Evolutionary conservation across 2,888 invertebrate genomes (phyloP).

Genomic region (Cephus pulcher): DNA sequence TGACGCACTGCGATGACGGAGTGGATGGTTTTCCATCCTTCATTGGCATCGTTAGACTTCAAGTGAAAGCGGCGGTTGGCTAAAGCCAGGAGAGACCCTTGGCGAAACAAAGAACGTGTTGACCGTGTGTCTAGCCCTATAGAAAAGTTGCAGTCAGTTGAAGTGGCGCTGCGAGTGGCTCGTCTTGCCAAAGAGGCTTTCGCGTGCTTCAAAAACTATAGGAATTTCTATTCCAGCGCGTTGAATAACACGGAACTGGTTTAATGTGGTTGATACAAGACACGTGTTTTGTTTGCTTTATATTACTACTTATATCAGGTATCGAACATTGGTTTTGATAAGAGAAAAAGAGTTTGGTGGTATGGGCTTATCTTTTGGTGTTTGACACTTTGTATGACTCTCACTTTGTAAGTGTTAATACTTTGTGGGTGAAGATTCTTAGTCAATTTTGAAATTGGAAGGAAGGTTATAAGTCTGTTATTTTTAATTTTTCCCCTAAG

Average conservation of each 20-base stretch:
- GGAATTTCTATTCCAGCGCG: not conserved
- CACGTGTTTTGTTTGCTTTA: not conserved
- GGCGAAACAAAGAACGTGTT: constrained; percentile 57
- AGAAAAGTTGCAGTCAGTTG: constrained; percentile 43
- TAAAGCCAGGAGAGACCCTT: constrained; percentile 37
- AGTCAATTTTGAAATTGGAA: not conserved
- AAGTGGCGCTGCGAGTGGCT: constrained; percentile 29
- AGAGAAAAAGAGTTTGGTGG: not conserved
- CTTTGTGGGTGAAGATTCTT: not conserved
- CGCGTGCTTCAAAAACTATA: not conserved
- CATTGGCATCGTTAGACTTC: constrained; percentile 34
- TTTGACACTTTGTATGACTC: too few relatives aligned
- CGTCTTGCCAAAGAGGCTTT: constrained; percentile 32
- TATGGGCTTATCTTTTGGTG: not conserved
- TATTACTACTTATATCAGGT: not conserved
- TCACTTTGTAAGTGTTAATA: not conserved
- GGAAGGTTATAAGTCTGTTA: too few relatives aligned
- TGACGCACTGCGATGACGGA: not conserved
- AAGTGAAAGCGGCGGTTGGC: constrained; percentile 20
- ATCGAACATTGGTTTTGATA: not conserved
- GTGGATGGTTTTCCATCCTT: constrained; percentile 24
- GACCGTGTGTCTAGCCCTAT: constrained; percentile 56
- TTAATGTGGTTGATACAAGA: not conserved
- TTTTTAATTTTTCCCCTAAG: too few relatives aligned
- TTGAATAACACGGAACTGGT: not conserved